These are phyloP conservation scores for Caenorhabditis zanzibari DNA, from an alignment of 2,888 invertebrate species.

Conservation along the genomic window DNA sequence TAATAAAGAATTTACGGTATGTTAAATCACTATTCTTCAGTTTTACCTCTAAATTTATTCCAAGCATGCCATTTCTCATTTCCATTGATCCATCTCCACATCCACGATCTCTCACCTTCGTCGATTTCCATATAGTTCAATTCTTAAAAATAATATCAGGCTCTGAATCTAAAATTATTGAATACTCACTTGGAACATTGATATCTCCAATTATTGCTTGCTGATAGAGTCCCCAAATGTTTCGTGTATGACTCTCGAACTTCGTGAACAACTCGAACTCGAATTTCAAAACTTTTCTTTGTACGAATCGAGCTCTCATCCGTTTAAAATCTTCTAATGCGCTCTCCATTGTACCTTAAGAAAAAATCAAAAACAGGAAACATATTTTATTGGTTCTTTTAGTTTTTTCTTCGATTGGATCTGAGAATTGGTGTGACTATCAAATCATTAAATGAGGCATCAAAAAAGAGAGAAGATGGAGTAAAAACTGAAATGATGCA, in stretches of 20 bases:
- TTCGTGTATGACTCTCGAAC: constrained; percentile 74
- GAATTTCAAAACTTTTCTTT: constrained; percentile 68
- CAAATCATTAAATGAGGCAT: constrained; percentile 24
- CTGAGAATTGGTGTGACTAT: constrained; percentile 19
- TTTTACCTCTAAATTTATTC: constrained; percentile 75
- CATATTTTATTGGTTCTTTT: constrained; percentile 34
- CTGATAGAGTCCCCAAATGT: constrained; percentile 76
- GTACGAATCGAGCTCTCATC: constrained; percentile 69
- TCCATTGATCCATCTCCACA: constrained; percentile 80
- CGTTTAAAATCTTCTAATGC: constrained; percentile 65
- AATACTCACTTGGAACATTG: constrained; percentile 76
- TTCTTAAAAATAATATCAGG: constrained; percentile 65
- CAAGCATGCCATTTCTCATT: constrained; percentile 79
- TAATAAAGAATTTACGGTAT: too few species aligned
- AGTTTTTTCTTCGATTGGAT: constrained; percentile 8
- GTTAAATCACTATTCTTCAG: too few species aligned
- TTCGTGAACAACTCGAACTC: constrained; percentile 73
- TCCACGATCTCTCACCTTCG: constrained; percentile 77
- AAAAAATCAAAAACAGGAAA: constrained; percentile 26
- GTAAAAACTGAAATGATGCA: constrained; percentile 22
- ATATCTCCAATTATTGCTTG: constrained; percentile 75
- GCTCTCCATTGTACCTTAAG: constrained; percentile 21
- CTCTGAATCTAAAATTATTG: neutral
- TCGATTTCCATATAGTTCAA: constrained; percentile 76
- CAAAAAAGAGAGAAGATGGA: neutral